Evolutionary conservation across 2,113 vertebrate species (phyloP).

Genomic region (Bucco capensis): DNA sequence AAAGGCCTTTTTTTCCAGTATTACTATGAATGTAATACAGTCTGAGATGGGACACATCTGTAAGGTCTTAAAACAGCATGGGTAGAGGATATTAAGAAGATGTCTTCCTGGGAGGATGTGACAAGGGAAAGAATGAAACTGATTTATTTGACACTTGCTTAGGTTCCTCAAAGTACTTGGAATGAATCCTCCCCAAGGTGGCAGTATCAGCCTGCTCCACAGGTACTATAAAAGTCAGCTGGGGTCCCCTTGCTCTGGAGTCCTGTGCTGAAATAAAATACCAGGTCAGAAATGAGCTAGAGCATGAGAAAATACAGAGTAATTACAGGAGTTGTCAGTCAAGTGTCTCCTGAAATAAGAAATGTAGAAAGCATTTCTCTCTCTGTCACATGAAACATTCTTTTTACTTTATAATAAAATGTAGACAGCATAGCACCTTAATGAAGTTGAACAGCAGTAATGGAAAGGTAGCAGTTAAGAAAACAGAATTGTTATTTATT

Average conservation of each 20-base stretch:
- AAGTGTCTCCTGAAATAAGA: neutral
- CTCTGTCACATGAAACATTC: neutral
- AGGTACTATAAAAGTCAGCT: conserved; percentile 14
- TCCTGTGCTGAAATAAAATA: neutral
- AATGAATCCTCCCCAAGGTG: conserved; percentile 66
- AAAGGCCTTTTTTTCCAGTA: neutral
- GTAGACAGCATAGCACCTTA: neutral
- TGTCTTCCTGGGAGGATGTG: conserved; percentile 28
- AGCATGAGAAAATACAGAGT: neutral
- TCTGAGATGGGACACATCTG: conserved; percentile 16
- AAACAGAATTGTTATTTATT: neutral
- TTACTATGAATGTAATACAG: neutral
- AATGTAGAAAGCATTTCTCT: neutral
- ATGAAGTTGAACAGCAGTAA: neutral
- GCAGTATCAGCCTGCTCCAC: conserved; percentile 70
- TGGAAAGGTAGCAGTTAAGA: neutral
- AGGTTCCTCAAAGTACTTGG: neutral
- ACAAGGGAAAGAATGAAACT: neutral
- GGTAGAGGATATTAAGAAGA: conserved; percentile 41
- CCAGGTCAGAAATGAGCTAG: neutral
- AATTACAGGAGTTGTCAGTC: neutral
- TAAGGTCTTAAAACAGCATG: conserved; percentile 26
- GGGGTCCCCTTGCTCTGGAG: neutral
- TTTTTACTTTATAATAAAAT: neutral
- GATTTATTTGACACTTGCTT: conserved; percentile 11